Evolutionary conservation across 1,140 invertebrate species (phyloP).

Genomic region (Phortica variegata): DNA sequence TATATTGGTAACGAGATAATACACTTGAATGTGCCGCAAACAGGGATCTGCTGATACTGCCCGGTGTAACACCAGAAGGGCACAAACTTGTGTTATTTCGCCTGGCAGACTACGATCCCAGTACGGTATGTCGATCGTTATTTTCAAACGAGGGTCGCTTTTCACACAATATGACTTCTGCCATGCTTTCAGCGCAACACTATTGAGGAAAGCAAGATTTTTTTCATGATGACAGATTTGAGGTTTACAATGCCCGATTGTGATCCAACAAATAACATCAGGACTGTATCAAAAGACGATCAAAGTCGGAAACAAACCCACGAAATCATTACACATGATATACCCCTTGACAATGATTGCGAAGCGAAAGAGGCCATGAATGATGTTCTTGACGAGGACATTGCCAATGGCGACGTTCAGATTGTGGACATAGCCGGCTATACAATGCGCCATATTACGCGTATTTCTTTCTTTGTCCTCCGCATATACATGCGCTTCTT

Average conservation of each 20-base stretch:
- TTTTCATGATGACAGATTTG: slow-evolving; percentile 68
- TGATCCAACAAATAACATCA: slow-evolving; percentile 1
- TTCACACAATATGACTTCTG: too few relatives aligned
- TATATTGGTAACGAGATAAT: neutral
- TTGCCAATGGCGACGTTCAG: slow-evolving; percentile 64
- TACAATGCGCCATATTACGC: slow-evolving; percentile 64
- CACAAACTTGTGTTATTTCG: slow-evolving; percentile 53
- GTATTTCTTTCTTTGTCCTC: slow-evolving; percentile 63
- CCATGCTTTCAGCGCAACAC: slow-evolving; percentile 61
- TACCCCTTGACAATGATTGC: too few relatives aligned
- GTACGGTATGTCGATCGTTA: slow-evolving; percentile 25
- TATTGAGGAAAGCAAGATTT: slow-evolving; percentile 65
- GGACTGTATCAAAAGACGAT: too few relatives aligned
- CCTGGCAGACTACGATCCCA: slow-evolving; percentile 35
- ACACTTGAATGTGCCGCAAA: neutral
- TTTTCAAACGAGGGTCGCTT: too few relatives aligned
- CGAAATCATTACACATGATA: too few relatives aligned
- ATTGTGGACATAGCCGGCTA: slow-evolving; percentile 68
- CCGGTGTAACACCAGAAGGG: slow-evolving; percentile 61
- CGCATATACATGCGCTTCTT: slow-evolving; percentile 44
- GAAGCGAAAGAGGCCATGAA: neutral
- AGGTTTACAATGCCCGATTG: slow-evolving; percentile 59
- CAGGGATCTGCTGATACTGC: slow-evolving; percentile 65
- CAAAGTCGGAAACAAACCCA: neutral
- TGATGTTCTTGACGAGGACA: slow-evolving; percentile 20